Percentiles rank a stretch among this genome's conserved stretches.
phyloP scores from a whole-genome alignment of 2,888 invertebrate species.

The Octonoba sinensis region DNA sequence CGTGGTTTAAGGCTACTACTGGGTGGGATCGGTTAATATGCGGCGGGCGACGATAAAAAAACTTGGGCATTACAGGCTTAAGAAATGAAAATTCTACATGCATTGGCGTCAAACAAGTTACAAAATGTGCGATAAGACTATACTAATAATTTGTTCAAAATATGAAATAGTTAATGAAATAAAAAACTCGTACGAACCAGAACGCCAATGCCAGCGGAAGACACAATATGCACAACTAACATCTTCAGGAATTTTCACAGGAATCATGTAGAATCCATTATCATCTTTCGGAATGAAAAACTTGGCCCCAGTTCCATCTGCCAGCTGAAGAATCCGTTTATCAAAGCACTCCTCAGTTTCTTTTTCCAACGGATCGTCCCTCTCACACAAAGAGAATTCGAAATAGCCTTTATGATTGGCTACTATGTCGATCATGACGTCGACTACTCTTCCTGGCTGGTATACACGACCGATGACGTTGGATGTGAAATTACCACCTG shows the following conservation, averaged over 20 bases:
- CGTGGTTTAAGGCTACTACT: too few species aligned
- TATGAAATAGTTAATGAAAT: too few species aligned
- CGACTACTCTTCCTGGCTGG: slow-evolving; percentile 64
- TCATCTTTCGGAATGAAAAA: slow-evolving; percentile 56
- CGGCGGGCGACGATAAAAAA: too few species aligned
- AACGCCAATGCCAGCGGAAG: slow-evolving; percentile 67
- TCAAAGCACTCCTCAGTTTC: slow-evolving; percentile 67
- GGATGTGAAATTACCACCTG: slow-evolving; percentile 65
- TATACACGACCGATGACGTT: slow-evolving; percentile 65
- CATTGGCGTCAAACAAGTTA: too few species aligned
- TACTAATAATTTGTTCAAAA: too few species aligned
- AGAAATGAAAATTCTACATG: too few species aligned
- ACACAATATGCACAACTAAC: slow-evolving; percentile 65
- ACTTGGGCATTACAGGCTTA: too few species aligned
- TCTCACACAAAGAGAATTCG: slow-evolving; percentile 65
- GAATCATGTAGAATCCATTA: slow-evolving; percentile 63
- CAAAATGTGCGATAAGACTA: too few species aligned
- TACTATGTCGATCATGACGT: slow-evolving; percentile 65
- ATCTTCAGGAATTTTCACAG: slow-evolving; percentile 63
- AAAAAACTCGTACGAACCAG: slow-evolving; percentile 43
- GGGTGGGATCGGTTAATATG: too few species aligned
- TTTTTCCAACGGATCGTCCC: slow-evolving; percentile 44
- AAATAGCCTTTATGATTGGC: slow-evolving; percentile 67
- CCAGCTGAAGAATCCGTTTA: slow-evolving; percentile 46
- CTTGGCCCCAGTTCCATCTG: slow-evolving; percentile 52